A percentile compares a stretch with the other conserved stretches of the same genome.
Evolutionary conservation across 2,113 vertebrate genomes (phyloP).

Genomic region (Xenopus tropicalis): UCB_Xtro_10.0 CM004452.2:16729501-16730000

Average conservation of each 20-base stretch:
- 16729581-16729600: background rate
- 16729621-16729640: background rate
- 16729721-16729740: too few relatives aligned
- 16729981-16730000: too few relatives aligned
- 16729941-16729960: constrained; percentile 13
- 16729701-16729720: too few relatives aligned
- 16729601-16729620: background rate
- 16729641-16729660: too few relatives aligned
- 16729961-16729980: too few relatives aligned
- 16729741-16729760: too few relatives aligned
- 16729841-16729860: too few relatives aligned
- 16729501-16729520: too few relatives aligned
- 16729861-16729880: background rate
- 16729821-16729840: background rate
- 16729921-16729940: constrained; percentile 7
- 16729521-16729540: background rate
- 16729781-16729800: too few relatives aligned
- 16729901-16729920: background rate
- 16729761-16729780: too few relatives aligned
- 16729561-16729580: background rate
- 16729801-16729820: background rate
- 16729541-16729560: background rate
- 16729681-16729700: background rate
- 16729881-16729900: constrained; percentile 25
- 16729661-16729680: background rate